phyloP scores from a whole-genome alignment of 2,797 vertebrate genomes.

The Epinephelus coioides region DNA sequence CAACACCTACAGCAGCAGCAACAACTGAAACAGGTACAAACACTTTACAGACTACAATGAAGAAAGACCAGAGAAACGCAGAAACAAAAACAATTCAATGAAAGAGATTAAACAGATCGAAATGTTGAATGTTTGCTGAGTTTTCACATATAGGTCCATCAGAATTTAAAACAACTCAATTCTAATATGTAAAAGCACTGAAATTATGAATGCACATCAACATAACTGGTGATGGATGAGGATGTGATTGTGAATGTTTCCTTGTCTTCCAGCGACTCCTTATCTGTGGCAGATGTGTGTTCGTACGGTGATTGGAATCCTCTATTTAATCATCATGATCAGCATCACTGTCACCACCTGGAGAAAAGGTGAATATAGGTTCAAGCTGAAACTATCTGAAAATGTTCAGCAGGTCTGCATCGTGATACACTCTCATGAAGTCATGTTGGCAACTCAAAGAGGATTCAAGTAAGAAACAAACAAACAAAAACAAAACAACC shows the following conservation, averaged over 20 bases:
- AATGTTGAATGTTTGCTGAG: not conserved
- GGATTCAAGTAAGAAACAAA: too few relatives aligned
- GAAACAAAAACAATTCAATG: too few relatives aligned
- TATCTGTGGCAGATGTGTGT: not conserved
- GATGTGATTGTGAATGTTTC: too few relatives aligned
- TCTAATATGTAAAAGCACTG: too few relatives aligned
- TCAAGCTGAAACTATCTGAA: not conserved
- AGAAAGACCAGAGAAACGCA: not conserved
- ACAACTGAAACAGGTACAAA: not conserved
- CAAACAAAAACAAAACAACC: too few relatives aligned
- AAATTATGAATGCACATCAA: too few relatives aligned
- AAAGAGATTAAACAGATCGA: not conserved
- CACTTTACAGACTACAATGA: not conserved
- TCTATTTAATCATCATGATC: slow-evolving; percentile 8
- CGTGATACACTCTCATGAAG: too few relatives aligned
- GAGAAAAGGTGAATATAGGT: not conserved
- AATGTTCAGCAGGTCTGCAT: too few relatives aligned
- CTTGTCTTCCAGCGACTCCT: not conserved
- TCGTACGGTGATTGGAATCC: not conserved
- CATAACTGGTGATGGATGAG: too few relatives aligned
- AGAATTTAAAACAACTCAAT: too few relatives aligned
- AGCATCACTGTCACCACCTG: not conserved
- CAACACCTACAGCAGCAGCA: not conserved
- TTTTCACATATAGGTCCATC: not conserved
- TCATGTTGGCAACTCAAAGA: too few relatives aligned